Evolutionary conservation across 1,140 invertebrate genomes (phyloP).

Genomic region (Anastrepha obliqua): DNA sequence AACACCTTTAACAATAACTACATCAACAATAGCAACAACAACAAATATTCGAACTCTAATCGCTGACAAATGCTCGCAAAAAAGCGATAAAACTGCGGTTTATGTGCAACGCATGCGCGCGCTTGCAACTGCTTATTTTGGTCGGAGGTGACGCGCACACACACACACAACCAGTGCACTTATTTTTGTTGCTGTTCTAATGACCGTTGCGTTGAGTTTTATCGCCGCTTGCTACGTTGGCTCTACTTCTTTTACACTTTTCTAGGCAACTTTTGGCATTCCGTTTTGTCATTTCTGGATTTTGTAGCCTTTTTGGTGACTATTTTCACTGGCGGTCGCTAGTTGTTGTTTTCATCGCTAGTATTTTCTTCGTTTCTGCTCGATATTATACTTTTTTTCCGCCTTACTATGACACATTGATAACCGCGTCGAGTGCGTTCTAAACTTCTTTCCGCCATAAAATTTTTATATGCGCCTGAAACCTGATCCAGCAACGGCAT

Average conservation of each 20-base stretch:
- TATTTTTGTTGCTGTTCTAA: neutral
- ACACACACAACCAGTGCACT: neutral
- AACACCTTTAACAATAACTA: neutral
- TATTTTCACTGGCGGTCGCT: neutral
- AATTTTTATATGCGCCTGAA: conserved; percentile 35
- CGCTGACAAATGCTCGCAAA: conserved; percentile 30
- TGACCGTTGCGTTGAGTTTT: neutral
- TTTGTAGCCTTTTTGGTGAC: neutral
- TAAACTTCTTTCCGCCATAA: conserved; percentile 20
- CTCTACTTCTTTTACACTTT: neutral
- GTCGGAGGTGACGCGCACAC: neutral
- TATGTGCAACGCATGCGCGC: conserved; percentile 15
- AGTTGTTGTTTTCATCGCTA: neutral
- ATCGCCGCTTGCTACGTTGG: neutral
- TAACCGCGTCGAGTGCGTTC: conserved; percentile 13
- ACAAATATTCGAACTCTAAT: neutral
- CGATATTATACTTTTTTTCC: neutral
- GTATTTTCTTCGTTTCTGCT: neutral
- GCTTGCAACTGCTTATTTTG: neutral
- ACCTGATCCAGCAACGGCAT: neutral
- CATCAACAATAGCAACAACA: neutral
- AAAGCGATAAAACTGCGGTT: conserved; percentile 28
- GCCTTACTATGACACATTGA: conserved; percentile 29
- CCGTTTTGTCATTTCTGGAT: neutral
- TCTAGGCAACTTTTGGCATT: neutral